Percentiles rank a stretch among this genome's conserved stretches.
These are phyloP conservation scores for Seira musarum DNA, from an alignment of 2,888 invertebrate genomes.

Conservation along the genomic window DNA sequence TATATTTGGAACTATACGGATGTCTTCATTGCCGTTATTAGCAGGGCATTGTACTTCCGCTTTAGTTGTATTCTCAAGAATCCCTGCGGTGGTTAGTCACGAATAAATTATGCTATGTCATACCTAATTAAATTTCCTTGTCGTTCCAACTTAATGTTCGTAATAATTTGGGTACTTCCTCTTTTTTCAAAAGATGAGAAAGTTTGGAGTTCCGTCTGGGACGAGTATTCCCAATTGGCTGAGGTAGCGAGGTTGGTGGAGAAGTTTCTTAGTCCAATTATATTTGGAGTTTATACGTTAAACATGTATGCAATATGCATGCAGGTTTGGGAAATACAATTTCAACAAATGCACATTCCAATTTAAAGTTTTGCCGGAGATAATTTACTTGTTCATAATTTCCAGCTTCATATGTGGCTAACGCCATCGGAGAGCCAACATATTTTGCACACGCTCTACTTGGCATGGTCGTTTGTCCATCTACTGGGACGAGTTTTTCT, in stretches of 20 bases:
- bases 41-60: slow-evolving; percentile 33
- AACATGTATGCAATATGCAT: slow-evolving; percentile 55
- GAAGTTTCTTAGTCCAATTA: slow-evolving; percentile 46
- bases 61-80: background rate
- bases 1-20: slow-evolving; percentile 57
- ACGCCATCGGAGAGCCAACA: slow-evolving; percentile 19
- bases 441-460: slow-evolving; percentile 18
- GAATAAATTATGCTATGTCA: no score
- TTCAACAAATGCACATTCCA: background rate
- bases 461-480: slow-evolving; percentile 46
- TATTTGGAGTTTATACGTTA: slow-evolving; percentile 36
- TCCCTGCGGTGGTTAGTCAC: background rate
- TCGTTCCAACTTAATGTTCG: no score
- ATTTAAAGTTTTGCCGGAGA: background rate
- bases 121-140: no score
- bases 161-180: no score
- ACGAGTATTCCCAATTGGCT: background rate
- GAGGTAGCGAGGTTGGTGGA: slow-evolving; percentile 36
- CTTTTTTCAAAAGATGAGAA: no score
- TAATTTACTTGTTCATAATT: background rate
- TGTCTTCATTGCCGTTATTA: slow-evolving; percentile 41
- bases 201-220: background rate
- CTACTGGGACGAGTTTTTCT: slow-evolving; percentile 32
- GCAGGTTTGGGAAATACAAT: slow-evolving; percentile 35
- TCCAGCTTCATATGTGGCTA: slow-evolving; percentile 39